Conservation (phyloP, 2,113 vertebrate genomes). For the Piprites chloris region DNA sequence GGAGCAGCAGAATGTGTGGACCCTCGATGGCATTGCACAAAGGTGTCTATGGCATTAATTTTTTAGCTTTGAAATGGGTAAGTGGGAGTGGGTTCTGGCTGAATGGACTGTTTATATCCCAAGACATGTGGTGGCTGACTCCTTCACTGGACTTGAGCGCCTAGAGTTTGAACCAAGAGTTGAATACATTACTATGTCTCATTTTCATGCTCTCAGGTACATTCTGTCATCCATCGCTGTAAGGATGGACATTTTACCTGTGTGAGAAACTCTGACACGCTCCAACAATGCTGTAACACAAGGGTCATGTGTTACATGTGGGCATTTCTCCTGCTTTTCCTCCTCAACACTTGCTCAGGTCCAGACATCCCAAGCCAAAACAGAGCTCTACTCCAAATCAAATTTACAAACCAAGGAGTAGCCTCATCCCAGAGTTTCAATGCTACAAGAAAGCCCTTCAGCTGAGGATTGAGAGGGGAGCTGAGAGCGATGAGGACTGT, state of each 20-base stretch:
- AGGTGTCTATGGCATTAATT: background rate
- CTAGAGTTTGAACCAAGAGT: background rate
- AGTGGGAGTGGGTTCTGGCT: background rate
- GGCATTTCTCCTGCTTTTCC: background rate
- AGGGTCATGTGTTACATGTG: fast-evolving
- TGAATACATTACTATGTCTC: fast-evolving
- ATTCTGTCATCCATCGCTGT: background rate
- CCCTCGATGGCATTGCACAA: background rate
- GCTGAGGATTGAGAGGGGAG: background rate
- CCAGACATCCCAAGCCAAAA: background rate
- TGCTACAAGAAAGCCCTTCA: background rate
- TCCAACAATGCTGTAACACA: background rate
- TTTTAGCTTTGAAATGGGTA: background rate
- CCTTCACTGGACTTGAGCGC: background rate
- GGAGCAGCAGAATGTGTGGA: background rate
- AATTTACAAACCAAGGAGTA: background rate
- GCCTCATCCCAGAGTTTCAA: background rate
- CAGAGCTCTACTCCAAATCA: background rate
- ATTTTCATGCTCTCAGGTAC: background rate
- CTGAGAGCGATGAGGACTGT: background rate
- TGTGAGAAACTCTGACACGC: background rate
- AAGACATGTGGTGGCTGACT: background rate
- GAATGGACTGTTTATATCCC: background rate
- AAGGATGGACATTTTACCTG: background rate
- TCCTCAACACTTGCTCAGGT: background rate